Evolutionary conservation across 2,797 vertebrate genomes (phyloP), one percentile per base, ranked within the genome.

Genomic region (Knipowitschia caucasica): DNA sequence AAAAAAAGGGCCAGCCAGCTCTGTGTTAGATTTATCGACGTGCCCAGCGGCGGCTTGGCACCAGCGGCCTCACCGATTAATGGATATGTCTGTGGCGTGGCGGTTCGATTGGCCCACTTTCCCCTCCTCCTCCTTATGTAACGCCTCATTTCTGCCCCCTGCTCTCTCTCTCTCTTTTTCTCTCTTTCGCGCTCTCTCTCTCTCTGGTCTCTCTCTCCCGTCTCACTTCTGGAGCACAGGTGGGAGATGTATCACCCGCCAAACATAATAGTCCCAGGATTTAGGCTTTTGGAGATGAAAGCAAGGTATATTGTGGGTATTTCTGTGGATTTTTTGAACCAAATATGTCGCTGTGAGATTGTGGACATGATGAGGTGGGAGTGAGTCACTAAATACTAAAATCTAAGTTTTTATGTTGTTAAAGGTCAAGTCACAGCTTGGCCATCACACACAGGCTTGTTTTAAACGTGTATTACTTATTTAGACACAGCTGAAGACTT

Each of bases 71-170:
- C 56, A 64, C 62, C 81, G 78, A 85, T 84, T 73, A 88, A 88
- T 89, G 72, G 78, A 76, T 78, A 69, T 81, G 79, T 80, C 84
- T 80, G 73, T 50, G 26, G 62, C 71, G 74, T 84, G 88, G 85
- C 80, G 78, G 68, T 63, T 83, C 66, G 67, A 84, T 82, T 82
- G 76, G 53, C 74, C 78, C 59, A 78, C 69, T 85, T 87, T 86
- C 78, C 77, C 83, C 72, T 85, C 67, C 69, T 81, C 71, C n/a
- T n/a, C 82, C 62, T 34, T 42, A 42, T 67, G 5, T 39, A 63
- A 81, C 85, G 61, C 79, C 86, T 82, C 80, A 80, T 81, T 64
- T 64, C 33, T 26, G 3, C 7, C 2, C 35, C 15, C 33, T 56
- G 50, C 55, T 60, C 20, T 53, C 59, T 59, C 47, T 46, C 34